Evolutionary conservation across 2,113 vertebrate genomes (phyloP).

Genomic region (Rutilus rutilus): DNA sequence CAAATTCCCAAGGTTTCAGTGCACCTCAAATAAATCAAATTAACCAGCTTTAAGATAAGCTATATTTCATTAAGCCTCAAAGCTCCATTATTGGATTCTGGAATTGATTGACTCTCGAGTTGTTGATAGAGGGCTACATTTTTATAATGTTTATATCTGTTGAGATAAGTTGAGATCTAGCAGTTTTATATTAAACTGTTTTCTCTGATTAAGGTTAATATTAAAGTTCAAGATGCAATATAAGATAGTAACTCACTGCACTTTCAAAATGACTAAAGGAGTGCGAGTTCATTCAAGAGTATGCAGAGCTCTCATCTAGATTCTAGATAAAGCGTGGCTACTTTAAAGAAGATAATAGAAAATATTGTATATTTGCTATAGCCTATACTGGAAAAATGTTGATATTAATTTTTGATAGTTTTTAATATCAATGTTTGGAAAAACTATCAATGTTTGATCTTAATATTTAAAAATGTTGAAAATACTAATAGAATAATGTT

Average conservation of each 20-base stretch:
- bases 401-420: neutral
- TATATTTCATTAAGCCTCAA: neutral
- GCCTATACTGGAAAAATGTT: neutral
- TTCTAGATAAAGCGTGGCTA: neutral
- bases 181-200: neutral
- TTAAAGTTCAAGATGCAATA: neutral
- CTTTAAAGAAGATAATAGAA: neutral
- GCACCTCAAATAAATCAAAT: neutral
- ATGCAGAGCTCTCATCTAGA: neutral
- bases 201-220: neutral
- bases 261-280: neutral
- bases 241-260: neutral
- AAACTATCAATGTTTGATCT: neutral
- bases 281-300: neutral
- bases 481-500: neutral
- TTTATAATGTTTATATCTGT: neutral
- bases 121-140: neutral
- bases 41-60: neutral
- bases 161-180: neutral
- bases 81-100: neutral
- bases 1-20: constrained; percentile 4
- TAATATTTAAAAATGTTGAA: neutral
- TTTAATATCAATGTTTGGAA: neutral
- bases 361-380: neutral
- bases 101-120: neutral